Percentiles rank a stretch among this genome's conserved stretches.
phyloP scores from a whole-genome alignment of 2,113 vertebrate species.

The Triplophysa rosa region DNA sequence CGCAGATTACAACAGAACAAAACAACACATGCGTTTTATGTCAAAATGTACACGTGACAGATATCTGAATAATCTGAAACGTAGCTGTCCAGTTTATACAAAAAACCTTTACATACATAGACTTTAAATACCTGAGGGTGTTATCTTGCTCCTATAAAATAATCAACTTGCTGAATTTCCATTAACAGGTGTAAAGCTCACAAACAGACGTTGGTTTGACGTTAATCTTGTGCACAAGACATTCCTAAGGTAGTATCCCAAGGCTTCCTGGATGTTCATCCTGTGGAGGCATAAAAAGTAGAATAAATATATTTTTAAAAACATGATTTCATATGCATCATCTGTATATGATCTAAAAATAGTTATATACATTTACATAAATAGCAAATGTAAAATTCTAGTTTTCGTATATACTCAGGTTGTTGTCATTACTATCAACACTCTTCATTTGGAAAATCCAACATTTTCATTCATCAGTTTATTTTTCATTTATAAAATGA shows the following conservation, averaged over 20 bases:
- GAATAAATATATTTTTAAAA: background rate
- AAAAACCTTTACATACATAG: constrained; percentile 36
- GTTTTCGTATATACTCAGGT: background rate
- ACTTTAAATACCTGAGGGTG: constrained; percentile 50
- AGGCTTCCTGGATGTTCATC: background rate
- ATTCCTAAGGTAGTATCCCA: background rate
- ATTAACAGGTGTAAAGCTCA: background rate
- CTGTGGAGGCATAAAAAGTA: background rate
- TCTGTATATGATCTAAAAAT: background rate
- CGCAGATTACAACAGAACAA: background rate
- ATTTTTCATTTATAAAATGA: background rate
- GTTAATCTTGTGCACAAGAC: constrained; percentile 6
- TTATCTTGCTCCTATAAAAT: constrained; percentile 25
- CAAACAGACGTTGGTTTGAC: background rate
- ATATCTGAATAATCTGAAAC: background rate
- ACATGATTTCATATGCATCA: background rate
- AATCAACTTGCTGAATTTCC: constrained; percentile 40
- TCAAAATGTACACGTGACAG: no score
- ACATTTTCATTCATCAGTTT: background rate
- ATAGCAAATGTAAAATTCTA: background rate
- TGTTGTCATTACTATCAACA: background rate
- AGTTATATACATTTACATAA: no score
- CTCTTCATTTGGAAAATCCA: background rate
- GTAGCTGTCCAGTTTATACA: constrained; percentile 1
- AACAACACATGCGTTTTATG: background rate